Conservation (phyloP, 2,113 vertebrate species). For the Callopanchax toddi region DNA sequence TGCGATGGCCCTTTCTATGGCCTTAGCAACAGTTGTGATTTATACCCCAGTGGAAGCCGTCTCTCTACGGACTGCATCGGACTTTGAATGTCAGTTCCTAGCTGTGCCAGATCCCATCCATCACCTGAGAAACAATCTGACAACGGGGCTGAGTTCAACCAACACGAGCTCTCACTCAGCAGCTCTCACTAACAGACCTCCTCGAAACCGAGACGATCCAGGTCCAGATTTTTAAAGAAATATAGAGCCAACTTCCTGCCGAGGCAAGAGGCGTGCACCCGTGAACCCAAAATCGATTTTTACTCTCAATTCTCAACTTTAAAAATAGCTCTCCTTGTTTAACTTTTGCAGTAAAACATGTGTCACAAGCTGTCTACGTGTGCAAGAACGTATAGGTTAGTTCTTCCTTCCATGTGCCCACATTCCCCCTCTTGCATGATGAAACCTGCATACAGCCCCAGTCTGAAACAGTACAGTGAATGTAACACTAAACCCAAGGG, state of each 20-base stretch:
- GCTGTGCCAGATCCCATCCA: conserved; percentile 49
- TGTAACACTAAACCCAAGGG: conserved; percentile 1
- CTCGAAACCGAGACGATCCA: neutral
- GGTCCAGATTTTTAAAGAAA: neutral
- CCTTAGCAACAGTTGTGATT: conserved; percentile 53
- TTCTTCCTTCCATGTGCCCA: neutral
- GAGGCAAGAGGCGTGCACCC: neutral
- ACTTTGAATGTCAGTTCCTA: conserved; percentile 70
- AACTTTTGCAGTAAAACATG: conserved; percentile 5
- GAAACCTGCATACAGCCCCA: neutral
- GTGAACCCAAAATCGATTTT: conserved; percentile 2
- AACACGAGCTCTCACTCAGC: conserved; percentile 32
- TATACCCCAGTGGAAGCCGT: conserved; percentile 61
- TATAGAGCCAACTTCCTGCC: neutral
- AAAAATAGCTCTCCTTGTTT: neutral
- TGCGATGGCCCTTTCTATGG: conserved; percentile 48
- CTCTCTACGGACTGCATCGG: conserved; percentile 59
- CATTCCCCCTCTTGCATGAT: conserved; percentile 8
- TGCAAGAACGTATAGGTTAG: neutral
- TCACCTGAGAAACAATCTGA: conserved; percentile 61
- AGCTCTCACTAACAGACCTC: neutral
- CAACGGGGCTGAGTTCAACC: conserved; percentile 47
- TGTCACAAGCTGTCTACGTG: neutral
- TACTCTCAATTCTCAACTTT: neutral
- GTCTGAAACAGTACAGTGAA: conserved; percentile 17